Evolutionary conservation across 2,797 vertebrate genomes (phyloP), one percentile per base, ranked within the genome.

Genomic region (Dicrostonyx torquatus): DNA sequence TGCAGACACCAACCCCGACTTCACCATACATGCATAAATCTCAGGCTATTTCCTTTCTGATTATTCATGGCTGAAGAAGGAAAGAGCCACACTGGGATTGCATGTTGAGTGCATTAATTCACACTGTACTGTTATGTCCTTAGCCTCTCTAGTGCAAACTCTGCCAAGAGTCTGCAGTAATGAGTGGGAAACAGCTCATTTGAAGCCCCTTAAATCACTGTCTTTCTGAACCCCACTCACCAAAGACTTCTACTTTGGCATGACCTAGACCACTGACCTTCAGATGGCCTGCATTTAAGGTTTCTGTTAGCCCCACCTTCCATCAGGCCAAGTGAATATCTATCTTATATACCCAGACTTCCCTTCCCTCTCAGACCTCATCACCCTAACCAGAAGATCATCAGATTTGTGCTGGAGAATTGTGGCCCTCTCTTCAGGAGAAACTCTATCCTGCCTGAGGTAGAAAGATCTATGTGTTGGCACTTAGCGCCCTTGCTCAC

Each of bases 391-490:
- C 91, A 93, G 84, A 94, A 85, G 90, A 93, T 92, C 94, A 94
- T 2, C 91, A 88, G 95, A 95, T 97, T 94, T 95, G 87, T 37
- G 17, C 89, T 86, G 90, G 75, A 96, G 91, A 96, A 93, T n/a
- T 66, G 85, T 88, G 96, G 86, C 80, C 75, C 77, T 95, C 95
- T 94, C 87, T 93, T 94, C 86, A 91, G 93, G 55, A 34, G 87
- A 95, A 97, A 97, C 60, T n/a, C 6, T 75, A 95, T 90, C 84
- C 91, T 88, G 89, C 62, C 87, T 96, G 94, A 94, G 96, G 95
- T 53, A 88, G 55, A 66, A 94, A 64, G 78, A 90, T 90, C 40
- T 86, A 86, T 88, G 87, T 90, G 80, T 37, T 97, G 95, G 95
- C 94, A 85, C 93, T 97, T 85, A 86, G 95, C 89, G 88, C 40